A percentile compares a stretch with the other conserved stretches of the same genome.
Conservation (phyloP, 2,888 invertebrate genomes). For the Steinernema scapterisci region DNA sequence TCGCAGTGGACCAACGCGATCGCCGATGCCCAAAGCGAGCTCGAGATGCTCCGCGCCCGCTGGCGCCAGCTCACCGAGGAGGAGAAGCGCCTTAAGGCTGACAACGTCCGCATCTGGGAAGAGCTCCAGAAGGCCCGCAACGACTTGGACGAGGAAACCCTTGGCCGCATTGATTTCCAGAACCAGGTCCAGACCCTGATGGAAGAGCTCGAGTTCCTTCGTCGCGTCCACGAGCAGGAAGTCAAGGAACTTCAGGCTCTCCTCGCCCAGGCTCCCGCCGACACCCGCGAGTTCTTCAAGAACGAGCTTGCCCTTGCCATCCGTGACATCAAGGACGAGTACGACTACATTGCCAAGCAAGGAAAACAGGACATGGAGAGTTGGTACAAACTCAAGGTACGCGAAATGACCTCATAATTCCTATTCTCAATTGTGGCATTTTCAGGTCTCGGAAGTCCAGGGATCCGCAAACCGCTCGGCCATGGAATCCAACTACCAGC, state of each 20-base stretch:
- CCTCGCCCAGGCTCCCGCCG: conserved; percentile 33
- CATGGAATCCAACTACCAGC: conserved; percentile 68
- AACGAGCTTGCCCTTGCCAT: conserved; percentile 69
- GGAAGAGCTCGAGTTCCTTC: conserved; percentile 68
- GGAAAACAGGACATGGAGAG: conserved; percentile 69
- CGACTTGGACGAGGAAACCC: conserved; percentile 69
- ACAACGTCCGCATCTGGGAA: conserved; percentile 66
- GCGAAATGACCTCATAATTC: not conserved
- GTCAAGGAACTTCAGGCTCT: conserved; percentile 40
- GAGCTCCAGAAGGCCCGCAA: conserved; percentile 66
- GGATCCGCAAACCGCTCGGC: conserved; percentile 40
- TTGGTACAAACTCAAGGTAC: conserved; percentile 69
- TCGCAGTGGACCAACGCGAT: conserved; percentile 63
- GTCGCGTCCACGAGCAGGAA: conserved; percentile 62
- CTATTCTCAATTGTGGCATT: not conserved
- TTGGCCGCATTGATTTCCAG: conserved; percentile 68
- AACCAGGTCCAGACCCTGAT: conserved; percentile 68
- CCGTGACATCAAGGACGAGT: conserved; percentile 69
- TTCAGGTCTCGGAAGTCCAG: conserved; percentile 31
- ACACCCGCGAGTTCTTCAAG: conserved; percentile 66
- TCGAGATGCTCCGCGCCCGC: conserved; percentile 66
- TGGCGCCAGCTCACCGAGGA: conserved; percentile 67
- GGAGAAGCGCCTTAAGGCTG: conserved; percentile 63
- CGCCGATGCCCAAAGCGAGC: conserved; percentile 65
- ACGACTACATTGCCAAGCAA: conserved; percentile 68